Evolutionary conservation across 2,888 invertebrate species (phyloP).

Genomic region (Watsonalla cultraria): DNA sequence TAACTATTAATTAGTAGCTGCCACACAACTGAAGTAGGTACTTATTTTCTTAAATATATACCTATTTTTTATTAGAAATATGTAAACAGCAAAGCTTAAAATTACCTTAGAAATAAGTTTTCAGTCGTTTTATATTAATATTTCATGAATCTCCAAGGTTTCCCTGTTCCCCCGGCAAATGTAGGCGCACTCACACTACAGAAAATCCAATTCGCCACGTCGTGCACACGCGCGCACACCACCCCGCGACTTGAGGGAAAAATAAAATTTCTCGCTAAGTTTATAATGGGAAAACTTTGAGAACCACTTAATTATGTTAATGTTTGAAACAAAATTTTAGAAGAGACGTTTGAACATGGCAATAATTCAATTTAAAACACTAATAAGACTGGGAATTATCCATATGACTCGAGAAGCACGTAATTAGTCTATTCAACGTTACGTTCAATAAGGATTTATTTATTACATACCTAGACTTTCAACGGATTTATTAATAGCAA

Average conservation of each 20-base stretch:
- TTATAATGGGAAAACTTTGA: conserved; percentile 80
- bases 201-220: conserved; percentile 75
- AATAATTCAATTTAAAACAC: conserved; percentile 63
- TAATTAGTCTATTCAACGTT: neutral
- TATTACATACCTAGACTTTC: neutral
- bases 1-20: too few species aligned
- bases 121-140: conserved; percentile 65
- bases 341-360: conserved; percentile 73
- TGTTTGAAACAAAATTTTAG: conserved; percentile 79
- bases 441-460: neutral
- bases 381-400: conserved; percentile 17
- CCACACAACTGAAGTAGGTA: too few species aligned
- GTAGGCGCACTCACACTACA: conserved; percentile 75
- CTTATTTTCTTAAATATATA: too few species aligned
- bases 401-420: neutral
- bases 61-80: conserved; percentile 18
- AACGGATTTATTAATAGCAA: neutral
- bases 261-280: conserved; percentile 80
- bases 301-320: conserved; percentile 80
- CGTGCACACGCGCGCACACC: conserved; percentile 71
- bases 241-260: conserved; percentile 75
- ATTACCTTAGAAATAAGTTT: conserved; percentile 57
- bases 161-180: conserved; percentile 72
- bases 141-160: conserved; percentile 72
- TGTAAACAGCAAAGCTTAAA: conserved; percentile 42